Conservation (phyloP, 2,888 invertebrate genomes). For the Mantis religiosa region DNA sequence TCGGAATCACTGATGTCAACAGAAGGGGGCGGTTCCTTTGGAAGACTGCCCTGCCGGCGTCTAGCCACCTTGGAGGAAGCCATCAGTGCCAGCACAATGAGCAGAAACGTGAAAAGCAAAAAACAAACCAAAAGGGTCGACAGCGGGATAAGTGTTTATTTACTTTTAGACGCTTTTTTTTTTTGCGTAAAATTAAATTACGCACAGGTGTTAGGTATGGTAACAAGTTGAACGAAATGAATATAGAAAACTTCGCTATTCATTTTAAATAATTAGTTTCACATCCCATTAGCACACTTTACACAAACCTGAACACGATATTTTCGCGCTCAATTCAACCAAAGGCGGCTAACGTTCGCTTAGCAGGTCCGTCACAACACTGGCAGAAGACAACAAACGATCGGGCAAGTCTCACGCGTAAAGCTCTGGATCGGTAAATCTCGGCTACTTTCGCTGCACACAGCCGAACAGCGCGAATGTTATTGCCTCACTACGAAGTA, state of each 20-base stretch:
- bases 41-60: constrained; percentile 26
- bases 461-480: not conserved
- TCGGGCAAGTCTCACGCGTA: not conserved
- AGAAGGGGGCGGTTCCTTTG: constrained; percentile 34
- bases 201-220: not conserved
- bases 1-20: constrained; percentile 33
- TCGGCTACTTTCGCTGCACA: not conserved
- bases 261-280: not conserved
- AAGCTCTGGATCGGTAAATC: not conserved
- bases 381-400: not conserved
- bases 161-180: not conserved
- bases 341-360: not conserved
- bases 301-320: not conserved
- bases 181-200: not conserved
- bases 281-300: not conserved
- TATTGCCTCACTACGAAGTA: not conserved
- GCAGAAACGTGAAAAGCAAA: not conserved
- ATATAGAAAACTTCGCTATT: not conserved
- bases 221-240: not conserved
- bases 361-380: not conserved
- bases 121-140: not conserved
- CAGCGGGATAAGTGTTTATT: not conserved
- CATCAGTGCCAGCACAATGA: constrained; percentile 26
- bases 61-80: constrained; percentile 34
- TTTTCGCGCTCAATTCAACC: not conserved